A percentile compares a stretch with the other conserved stretches of the same genome.
These are phyloP conservation scores for Samia ricini DNA, from an alignment of 1,140 invertebrate species.

Conservation along the genomic window DNA sequence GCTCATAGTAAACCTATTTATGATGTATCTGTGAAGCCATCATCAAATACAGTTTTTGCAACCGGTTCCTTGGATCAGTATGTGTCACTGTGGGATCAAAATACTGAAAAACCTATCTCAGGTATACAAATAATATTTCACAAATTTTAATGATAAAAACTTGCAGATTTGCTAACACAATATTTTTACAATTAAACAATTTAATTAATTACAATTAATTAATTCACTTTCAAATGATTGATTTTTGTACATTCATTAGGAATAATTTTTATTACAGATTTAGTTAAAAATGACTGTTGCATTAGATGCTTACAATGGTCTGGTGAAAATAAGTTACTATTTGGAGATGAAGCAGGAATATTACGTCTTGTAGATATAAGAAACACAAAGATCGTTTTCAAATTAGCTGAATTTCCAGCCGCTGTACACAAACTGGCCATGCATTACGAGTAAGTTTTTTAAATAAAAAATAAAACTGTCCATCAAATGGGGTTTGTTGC, in stretches of 20 bases:
- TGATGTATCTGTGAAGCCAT: conserved; percentile 44
- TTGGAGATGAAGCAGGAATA: conserved; percentile 67
- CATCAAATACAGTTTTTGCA: conserved; percentile 44
- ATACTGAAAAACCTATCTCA: conserved; percentile 45
- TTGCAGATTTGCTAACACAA: too few relatives aligned
- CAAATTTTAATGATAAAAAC: too few relatives aligned
- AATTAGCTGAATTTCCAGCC: conserved; percentile 51
- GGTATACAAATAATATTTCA: conserved; percentile 32
- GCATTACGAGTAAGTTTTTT: conserved; percentile 45
- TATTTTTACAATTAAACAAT: too few relatives aligned
- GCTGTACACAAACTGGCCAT: conserved; percentile 51
- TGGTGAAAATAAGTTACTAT: conserved; percentile 55
- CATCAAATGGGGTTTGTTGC: too few relatives aligned
- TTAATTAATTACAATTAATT: too few relatives aligned
- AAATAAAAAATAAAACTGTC: background rate
- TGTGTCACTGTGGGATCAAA: conserved; percentile 61
- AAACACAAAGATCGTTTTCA: conserved; percentile 29
- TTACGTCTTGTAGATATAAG: conserved; percentile 55
- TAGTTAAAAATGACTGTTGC: conserved; percentile 53
- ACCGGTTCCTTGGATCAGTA: conserved; percentile 56
- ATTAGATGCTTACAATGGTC: conserved; percentile 63
- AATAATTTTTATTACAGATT: conserved; percentile 48
- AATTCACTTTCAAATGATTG: too few relatives aligned
- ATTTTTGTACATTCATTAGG: too few relatives aligned
- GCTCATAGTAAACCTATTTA: conserved; percentile 54